phyloP scores from a whole-genome alignment of 2,888 invertebrate species.

The Lycocerus yunnanus region DNA sequence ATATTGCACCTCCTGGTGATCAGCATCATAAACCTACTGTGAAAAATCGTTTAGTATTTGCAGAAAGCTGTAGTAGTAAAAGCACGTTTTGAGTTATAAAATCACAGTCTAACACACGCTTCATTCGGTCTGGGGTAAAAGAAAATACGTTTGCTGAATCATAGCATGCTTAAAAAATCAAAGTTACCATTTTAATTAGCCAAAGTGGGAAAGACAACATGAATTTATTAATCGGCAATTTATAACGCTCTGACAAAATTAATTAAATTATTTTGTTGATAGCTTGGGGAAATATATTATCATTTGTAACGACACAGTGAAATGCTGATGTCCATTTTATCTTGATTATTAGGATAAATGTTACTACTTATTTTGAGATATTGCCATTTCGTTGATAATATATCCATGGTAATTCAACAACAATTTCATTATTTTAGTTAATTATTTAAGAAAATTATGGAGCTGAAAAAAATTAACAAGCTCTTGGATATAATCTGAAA shows the following conservation, averaged over 20 bases:
- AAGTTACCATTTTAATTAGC: not conserved
- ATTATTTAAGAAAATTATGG: not conserved
- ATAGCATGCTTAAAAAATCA: not conserved
- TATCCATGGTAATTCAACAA: not conserved
- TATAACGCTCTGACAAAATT: not conserved
- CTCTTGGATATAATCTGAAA: not conserved
- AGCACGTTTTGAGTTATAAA: too few relatives aligned
- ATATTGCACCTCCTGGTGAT: too few relatives aligned
- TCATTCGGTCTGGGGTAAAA: not conserved
- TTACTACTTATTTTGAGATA: not conserved
- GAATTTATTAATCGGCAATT: not conserved
- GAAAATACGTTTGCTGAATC: not conserved
- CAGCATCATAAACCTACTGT: too few relatives aligned
- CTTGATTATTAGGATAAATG: not conserved
- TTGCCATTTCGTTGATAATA: not conserved
- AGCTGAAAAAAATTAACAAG: not conserved
- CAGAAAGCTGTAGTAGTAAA: too few relatives aligned
- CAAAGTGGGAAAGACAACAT: not conserved
- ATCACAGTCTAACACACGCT: too few relatives aligned
- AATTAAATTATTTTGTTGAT: not conserved
- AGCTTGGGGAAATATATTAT: not conserved
- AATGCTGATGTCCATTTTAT: not conserved
- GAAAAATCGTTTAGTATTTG: too few relatives aligned
- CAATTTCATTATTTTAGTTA: not conserved
- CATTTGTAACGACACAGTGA: not conserved